Percentiles rank a stretch among this genome's conserved stretches.
phyloP scores from a whole-genome alignment of 1,140 invertebrate genomes.

The Apis laboriosa region DNA sequence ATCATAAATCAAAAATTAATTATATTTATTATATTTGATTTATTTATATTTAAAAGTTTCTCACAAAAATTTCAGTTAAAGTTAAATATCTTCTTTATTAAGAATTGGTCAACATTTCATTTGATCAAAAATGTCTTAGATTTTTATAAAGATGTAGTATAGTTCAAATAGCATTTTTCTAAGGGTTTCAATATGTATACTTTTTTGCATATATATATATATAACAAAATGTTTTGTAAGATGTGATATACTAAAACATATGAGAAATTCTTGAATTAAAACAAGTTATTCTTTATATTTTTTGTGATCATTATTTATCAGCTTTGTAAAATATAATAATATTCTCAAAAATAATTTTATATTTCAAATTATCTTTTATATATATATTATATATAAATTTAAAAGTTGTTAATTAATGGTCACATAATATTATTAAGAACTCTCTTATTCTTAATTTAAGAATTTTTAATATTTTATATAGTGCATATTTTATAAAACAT shows the following conservation, averaged over 20 bases:
- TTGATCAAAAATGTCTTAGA: slow-evolving; percentile 13
- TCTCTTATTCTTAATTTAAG: background rate
- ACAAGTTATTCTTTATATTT: slow-evolving; percentile 13
- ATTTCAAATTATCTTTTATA: background rate
- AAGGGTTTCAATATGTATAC: slow-evolving; percentile 11
- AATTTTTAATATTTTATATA: background rate
- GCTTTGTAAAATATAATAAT: background rate
- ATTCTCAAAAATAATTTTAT: background rate
- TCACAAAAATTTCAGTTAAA: background rate
- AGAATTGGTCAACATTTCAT: background rate
- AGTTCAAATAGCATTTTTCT: slow-evolving; percentile 19
- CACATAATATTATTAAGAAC: slow-evolving; percentile 4
- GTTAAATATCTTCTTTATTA: background rate
- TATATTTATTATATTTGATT: background rate
- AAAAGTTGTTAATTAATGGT: slow-evolving; percentile 19
- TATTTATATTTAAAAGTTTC: background rate
- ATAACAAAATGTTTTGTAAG: slow-evolving; percentile 21
- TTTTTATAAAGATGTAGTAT: background rate
- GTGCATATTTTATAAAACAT: slow-evolving; percentile 5
- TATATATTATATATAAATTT: background rate
- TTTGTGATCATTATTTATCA: slow-evolving; percentile 6
- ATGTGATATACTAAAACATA: background rate
- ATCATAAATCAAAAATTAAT: background rate
- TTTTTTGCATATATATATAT: slow-evolving; percentile 11
- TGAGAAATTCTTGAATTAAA: slow-evolving; percentile 14